Conservation (phyloP, 2,888 invertebrate species). For the Atherix ibis region DNA sequence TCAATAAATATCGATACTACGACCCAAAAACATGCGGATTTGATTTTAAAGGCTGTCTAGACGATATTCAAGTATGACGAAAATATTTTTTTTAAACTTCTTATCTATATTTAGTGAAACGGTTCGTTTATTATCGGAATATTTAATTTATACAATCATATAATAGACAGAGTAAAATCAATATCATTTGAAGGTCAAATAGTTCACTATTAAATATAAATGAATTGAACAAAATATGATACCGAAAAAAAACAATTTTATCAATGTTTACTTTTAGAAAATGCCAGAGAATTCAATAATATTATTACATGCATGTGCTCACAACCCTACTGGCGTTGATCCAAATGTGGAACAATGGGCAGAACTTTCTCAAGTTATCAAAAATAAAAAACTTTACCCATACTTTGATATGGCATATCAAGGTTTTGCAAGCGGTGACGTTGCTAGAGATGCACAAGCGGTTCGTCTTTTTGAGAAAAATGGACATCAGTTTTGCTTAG, state of each 20-base stretch:
- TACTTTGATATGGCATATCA: conserved; percentile 99
- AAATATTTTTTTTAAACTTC: not conserved
- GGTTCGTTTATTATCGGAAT: too few relatives aligned
- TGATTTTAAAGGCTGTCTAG: conserved; percentile 75
- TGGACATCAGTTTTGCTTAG: conserved; percentile 70
- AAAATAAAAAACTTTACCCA: conserved; percentile 65
- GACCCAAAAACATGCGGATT: conserved; percentile 86
- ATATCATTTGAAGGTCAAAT: too few relatives aligned
- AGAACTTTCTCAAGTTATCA: conserved; percentile 68
- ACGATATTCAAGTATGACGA: conserved; percentile 63
- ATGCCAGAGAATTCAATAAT: conserved; percentile 83
- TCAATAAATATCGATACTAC: conserved; percentile 87
- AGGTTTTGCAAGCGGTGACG: conserved; percentile 83
- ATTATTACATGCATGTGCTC: conserved; percentile 91
- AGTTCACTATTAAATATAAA: not conserved
- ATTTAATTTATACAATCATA: too few relatives aligned
- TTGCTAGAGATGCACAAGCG: conserved; percentile 75
- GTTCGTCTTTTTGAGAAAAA: conserved; percentile 76
- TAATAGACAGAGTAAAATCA: too few relatives aligned
- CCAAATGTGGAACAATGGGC: conserved; percentile 79
- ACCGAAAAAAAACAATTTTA: not conserved
- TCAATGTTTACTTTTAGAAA: conserved; percentile 42
- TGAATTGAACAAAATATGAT: not conserved
- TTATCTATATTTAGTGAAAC: not conserved
- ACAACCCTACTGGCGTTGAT: conserved; percentile 96